Evolutionary conservation across 35 echinoderm and acorn worm genomes (phyloP), one percentile per base, ranked within the genome.

Genomic region (Acanthaster planci): DNA sequence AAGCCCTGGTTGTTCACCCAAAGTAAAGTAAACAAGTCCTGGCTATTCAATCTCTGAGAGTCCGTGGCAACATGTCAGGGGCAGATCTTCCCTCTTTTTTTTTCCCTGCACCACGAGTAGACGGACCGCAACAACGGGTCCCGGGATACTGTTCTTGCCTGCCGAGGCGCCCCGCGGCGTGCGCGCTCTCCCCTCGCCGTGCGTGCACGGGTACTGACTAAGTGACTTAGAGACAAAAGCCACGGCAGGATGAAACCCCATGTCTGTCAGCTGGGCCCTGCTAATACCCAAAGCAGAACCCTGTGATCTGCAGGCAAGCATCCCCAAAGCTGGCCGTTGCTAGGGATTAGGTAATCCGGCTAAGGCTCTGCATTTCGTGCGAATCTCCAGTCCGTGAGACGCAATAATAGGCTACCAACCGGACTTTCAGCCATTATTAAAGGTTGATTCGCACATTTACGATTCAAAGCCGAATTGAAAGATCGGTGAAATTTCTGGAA

Each of bases 251-350:
- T 72, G 64, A 72, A 72, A 72, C 64, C 64, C 29, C 64, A 72
- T 9, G 21, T 15, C 64, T 72, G 64, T 26, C 30, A 8, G 64
- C 34, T 72, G 22, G 1, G 64, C 19, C 26, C 26, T 30, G 26
- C 34, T 72, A 72, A 72, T 72, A 72, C 64, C 64, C 64, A 72
- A 72, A 72, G 64, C 64, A 72, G 64, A 72, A 72, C 64, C 64
- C 29, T 7, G 14, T 72, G 64, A 72, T 21, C 64, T 72, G 64
- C 64, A 31, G 2, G 4, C 42, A 4, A n/a, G 4, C 42, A 12
- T 47, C 42, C 42, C 4, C 42, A 12, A 12, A 12, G 42, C 42
- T 12, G 42, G n/a, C n/a, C 12, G 42, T 47, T 12, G 42, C 42
- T 12, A 47, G 12, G 12, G 42, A 47, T 47, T 4, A 12, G 12